Evolutionary conservation across 2,888 invertebrate species (phyloP), one percentile per base, ranked within the genome.

Genomic region (Agrochola macilenta): DNA sequence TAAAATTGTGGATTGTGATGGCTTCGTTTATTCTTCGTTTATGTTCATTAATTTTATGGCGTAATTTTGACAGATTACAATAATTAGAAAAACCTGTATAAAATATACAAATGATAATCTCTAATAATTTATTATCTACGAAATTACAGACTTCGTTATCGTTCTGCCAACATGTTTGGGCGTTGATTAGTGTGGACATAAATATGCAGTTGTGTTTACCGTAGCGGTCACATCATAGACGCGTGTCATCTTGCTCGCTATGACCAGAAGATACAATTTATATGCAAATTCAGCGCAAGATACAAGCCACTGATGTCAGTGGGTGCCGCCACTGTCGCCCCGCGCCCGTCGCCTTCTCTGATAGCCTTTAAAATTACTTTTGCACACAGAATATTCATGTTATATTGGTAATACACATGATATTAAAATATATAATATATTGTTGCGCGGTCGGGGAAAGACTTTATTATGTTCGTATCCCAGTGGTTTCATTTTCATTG

Each of bases 261-360:
- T 95, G 95, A 94, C 95, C 95, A 95, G 94, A 96, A 96, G 96
- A 96, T 95, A 96, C 96, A 97, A 97, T 97, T 96, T 97, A 97
- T 96, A 97, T 97, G 97, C 96, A 95, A 97, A 97, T 97, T 92
- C 90, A 89, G 92, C 91, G 92, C 93, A 95, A 95, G 96, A 96
- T 95, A 96, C 95, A 94, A 94, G 95, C 93, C 92, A 93, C 92
- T 93, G 95, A 94, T 93, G 95, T 92, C 91, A 90, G 90, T 88
- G 91, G 90, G 86, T 85, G 90, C 87, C 89, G 82, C 87, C 86
- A 87, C 85, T 88, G 89, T 87, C 85, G 85, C 87, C 87, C 77
- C 76, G 88, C 79, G 87, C 82, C 80, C 83, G 84, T 88, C 90
- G 90, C 91, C 91, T 92, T 93, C 91, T 93, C 92, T 94, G 95